phyloP scores from a whole-genome alignment of 2,797 vertebrate species.

The Sylvilagus floridanus region DNA sequence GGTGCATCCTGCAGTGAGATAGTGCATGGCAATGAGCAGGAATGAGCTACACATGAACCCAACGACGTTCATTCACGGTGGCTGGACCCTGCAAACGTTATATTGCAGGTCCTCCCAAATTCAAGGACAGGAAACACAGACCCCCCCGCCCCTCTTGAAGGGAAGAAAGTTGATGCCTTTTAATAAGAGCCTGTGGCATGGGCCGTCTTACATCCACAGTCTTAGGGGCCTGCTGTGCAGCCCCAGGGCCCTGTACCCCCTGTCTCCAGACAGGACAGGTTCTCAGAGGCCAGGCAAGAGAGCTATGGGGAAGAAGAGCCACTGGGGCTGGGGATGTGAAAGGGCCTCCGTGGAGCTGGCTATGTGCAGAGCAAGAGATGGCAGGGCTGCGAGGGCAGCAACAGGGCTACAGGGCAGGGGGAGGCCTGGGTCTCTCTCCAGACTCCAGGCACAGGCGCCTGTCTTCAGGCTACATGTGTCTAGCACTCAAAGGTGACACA shows the following conservation, averaged over 20 bases:
- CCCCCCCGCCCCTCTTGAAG: too few relatives aligned
- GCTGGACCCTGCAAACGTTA: too few relatives aligned
- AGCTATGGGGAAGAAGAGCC: not conserved
- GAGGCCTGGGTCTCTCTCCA: too few relatives aligned
- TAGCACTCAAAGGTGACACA: not conserved
- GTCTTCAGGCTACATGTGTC: not conserved
- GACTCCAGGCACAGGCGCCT: too few relatives aligned
- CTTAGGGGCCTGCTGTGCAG: not conserved
- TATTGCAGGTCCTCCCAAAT: not conserved
- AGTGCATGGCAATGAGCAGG: not conserved
- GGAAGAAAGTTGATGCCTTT: not conserved
- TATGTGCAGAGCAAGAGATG: not conserved
- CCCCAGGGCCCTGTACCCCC: not conserved
- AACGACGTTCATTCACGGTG: not conserved
- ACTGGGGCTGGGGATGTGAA: not conserved
- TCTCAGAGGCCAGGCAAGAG: not conserved
- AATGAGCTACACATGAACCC: not conserved
- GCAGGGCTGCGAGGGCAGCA: not conserved
- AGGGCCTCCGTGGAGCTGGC: not conserved
- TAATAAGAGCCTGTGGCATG: not conserved
- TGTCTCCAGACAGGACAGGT: not conserved
- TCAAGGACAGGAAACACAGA: not conserved
- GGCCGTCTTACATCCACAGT: too few relatives aligned
- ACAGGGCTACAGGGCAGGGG: not conserved
- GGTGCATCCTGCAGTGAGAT: rapidly evolving